A percentile compares a stretch with the other conserved stretches of the same genome.
Evolutionary conservation across 2,113 vertebrate genomes (phyloP).

Genomic region (Lagopus leucura): DNA sequence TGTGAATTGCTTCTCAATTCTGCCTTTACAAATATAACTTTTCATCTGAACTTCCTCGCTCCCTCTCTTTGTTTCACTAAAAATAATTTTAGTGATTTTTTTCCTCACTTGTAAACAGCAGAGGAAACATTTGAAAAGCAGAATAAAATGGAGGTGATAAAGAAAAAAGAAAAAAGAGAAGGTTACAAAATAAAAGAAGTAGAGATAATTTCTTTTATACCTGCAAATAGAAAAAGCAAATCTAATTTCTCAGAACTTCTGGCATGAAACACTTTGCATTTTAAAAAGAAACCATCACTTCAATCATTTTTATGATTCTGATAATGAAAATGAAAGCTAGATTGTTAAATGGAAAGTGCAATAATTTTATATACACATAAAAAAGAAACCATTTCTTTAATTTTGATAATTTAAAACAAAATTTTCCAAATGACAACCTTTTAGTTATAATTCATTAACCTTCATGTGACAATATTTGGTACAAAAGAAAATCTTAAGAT

Average conservation of each 20-base stretch:
- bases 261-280: constrained; percentile 67
- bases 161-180: background rate
- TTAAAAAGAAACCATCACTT: constrained; percentile 70
- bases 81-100: constrained; percentile 54
- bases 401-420: constrained; percentile 76
- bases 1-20: constrained; percentile 70
- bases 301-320: constrained; percentile 71
- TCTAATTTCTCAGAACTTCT: constrained; percentile 71
- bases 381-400: constrained; percentile 66
- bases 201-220: constrained; percentile 51
- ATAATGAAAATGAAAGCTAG: constrained; percentile 72
- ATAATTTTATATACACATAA: constrained; percentile 58
- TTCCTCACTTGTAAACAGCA: constrained; percentile 44
- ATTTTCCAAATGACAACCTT: constrained; percentile 69
- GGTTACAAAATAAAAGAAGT: background rate
- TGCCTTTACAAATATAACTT: constrained; percentile 73
- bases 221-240: constrained; percentile 37
- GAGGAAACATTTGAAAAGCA: constrained; percentile 14
- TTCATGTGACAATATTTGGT: background rate
- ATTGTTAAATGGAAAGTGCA: constrained; percentile 66
- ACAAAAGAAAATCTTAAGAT: constrained; percentile 22
- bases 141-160: constrained; percentile 13
- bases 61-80: constrained; percentile 66
- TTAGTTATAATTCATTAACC: constrained; percentile 65
- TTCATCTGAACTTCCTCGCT: constrained; percentile 68